Percentiles rank a stretch among this genome's conserved stretches.
Evolutionary conservation across 2,888 invertebrate genomes (phyloP).

Genomic region (Pyrgus malvae): DNA sequence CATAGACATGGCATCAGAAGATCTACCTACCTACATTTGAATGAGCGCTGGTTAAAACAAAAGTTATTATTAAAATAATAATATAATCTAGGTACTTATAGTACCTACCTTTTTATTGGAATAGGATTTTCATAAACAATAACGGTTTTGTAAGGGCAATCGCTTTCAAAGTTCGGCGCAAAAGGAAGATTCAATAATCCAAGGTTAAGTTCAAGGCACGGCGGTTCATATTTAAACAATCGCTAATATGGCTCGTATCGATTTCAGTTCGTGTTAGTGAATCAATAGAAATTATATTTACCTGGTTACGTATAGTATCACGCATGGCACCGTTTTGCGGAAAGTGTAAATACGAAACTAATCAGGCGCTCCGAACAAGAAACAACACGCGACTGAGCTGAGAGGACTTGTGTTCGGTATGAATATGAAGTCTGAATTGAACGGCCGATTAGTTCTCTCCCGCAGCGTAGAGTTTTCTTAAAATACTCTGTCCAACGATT

Average conservation of each 20-base stretch:
- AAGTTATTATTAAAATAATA: too few relatives aligned
- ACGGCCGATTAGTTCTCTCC: neutral
- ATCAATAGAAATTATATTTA: constrained; percentile 14
- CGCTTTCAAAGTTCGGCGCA: neutral
- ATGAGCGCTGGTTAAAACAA: too few relatives aligned
- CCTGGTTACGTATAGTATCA: constrained; percentile 29
- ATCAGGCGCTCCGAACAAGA: constrained; percentile 41
- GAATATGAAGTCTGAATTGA: constrained; percentile 37
- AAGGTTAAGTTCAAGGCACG: constrained; percentile 21
- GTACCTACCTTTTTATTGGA: too few relatives aligned
- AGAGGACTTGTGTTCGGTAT: constrained; percentile 1
- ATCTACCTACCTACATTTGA: too few relatives aligned
- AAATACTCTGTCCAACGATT: constrained; percentile 46
- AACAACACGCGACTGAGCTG: constrained; percentile 50
- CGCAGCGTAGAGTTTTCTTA: constrained; percentile 23
- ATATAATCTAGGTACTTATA: too few relatives aligned
- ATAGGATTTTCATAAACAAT: too few relatives aligned
- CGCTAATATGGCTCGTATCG: neutral
- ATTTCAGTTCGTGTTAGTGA: neutral
- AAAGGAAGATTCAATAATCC: neutral
- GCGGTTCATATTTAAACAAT: neutral
- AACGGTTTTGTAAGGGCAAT: too few relatives aligned
- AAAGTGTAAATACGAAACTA: constrained; percentile 14
- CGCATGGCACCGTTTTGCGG: constrained; percentile 24
- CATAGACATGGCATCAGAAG: too few relatives aligned